These are phyloP conservation scores for Doris montereyensis DNA, from an alignment of 2,888 invertebrate species.

Conservation along the genomic window DNA sequence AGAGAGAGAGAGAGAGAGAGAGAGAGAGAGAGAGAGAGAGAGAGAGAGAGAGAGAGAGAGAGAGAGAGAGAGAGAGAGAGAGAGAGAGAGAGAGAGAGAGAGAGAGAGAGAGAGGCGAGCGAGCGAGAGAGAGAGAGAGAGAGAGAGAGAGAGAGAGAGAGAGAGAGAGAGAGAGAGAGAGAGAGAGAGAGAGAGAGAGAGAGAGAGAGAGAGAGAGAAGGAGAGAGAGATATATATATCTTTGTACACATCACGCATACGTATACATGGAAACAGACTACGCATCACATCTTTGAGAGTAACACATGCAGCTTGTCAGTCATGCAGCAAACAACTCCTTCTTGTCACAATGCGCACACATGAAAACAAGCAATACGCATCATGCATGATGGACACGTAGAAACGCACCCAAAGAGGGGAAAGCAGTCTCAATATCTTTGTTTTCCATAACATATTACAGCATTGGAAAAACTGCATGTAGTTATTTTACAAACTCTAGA, in stretches of 20 bases:
- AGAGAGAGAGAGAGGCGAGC: neutral
- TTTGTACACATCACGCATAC: neutral
- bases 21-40: neutral
- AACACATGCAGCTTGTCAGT: neutral
- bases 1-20: neutral
- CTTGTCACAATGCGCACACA: neutral
- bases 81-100: neutral
- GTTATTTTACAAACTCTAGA: no score
- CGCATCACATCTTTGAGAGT: neutral
- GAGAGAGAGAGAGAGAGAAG: neutral
- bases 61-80: neutral
- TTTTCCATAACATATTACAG: no score
- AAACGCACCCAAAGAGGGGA: neutral
- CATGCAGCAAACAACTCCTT: neutral
- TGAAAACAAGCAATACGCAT: neutral
- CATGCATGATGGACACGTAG: neutral
- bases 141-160: slow-evolving; percentile 4
- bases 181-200: slow-evolving; percentile 28
- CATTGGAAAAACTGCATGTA: no score
- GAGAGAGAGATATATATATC: neutral
- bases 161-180: slow-evolving; percentile 15
- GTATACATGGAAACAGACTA: neutral
- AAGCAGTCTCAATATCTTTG: no score
- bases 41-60: neutral
- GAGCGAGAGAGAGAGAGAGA: no score